Percentiles rank a stretch among this genome's conserved stretches.
phyloP scores from a whole-genome alignment of 1,140 invertebrate species.

The Mycetomoellerius zeteki region DNA sequence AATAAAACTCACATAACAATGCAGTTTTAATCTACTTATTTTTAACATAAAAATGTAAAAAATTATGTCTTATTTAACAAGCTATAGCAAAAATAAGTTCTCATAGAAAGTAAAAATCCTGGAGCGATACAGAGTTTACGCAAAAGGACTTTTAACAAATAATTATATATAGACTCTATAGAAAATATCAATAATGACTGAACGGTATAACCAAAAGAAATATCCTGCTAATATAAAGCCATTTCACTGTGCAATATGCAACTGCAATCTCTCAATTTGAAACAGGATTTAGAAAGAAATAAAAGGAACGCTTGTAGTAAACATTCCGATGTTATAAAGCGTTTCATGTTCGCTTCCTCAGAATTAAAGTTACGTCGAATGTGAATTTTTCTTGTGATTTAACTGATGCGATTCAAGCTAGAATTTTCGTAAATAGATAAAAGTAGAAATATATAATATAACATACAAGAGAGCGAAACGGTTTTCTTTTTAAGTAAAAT shows the following conservation, averaged over 20 bases:
- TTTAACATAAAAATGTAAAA: slow-evolving; percentile 5
- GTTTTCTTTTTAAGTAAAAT: not conserved
- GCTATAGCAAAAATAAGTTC: not conserved
- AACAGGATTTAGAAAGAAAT: slow-evolving; percentile 12
- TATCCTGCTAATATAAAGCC: not conserved
- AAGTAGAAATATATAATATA: not conserved
- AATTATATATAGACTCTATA: not conserved
- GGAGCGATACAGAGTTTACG: not conserved
- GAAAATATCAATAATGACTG: not conserved
- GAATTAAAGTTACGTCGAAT: slow-evolving; percentile 18
- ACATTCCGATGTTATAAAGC: slow-evolving; percentile 24
- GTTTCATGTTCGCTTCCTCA: not conserved
- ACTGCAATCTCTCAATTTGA: slow-evolving; percentile 1
- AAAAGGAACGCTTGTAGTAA: not conserved
- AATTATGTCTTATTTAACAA: not conserved
- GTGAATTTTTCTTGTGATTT: slow-evolving; percentile 6
- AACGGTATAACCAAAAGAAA: not conserved
- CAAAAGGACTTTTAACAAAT: slow-evolving; percentile 4
- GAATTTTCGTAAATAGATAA: not conserved
- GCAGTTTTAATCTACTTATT: not conserved
- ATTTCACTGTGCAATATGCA: slow-evolving; percentile 14
- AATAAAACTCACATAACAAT: not conserved
- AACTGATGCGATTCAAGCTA: slow-evolving; percentile 2
- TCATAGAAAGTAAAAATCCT: not conserved
- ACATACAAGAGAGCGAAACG: not conserved